Evolutionary conservation across 2,888 invertebrate genomes (phyloP).

Genomic region (Xiphydria camelus): DNA sequence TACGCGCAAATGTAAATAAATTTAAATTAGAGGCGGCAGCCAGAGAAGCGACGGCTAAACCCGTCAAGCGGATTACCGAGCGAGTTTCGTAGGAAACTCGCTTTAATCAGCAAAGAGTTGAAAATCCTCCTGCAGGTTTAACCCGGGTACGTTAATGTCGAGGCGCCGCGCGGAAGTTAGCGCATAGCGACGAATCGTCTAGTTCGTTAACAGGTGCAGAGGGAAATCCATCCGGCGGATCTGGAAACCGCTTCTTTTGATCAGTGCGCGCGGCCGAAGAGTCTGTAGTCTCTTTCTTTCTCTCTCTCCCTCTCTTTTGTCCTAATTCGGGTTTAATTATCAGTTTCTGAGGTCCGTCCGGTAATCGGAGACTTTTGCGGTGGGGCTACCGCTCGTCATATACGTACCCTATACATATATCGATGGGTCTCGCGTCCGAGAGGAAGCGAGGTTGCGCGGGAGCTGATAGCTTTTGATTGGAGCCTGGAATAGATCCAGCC

Average conservation of each 20-base stretch:
- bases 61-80: slow-evolving; percentile 2
- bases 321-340: slow-evolving; percentile 28
- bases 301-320: slow-evolving; percentile 21
- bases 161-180: not conserved
- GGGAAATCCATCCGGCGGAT: too few species aligned
- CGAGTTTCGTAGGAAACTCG: slow-evolving; percentile 28
- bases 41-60: slow-evolving; percentile 5
- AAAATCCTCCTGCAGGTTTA: slow-evolving; percentile 23
- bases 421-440: too few species aligned
- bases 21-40: slow-evolving; percentile 38
- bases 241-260: slow-evolving; percentile 38
- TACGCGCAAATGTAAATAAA: slow-evolving; percentile 47
- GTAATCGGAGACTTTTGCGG: not conserved
- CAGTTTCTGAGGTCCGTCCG: slow-evolving; percentile 21
- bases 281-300: slow-evolving; percentile 3
- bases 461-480: slow-evolving; percentile 8
- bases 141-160: slow-evolving; percentile 1
- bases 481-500: slow-evolving; percentile 12
- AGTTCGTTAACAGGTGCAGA: too few species aligned
- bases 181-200: too few species aligned
- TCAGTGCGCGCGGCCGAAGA: too few species aligned
- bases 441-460: not conserved
- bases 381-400: too few species aligned
- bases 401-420: too few species aligned
- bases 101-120: slow-evolving; percentile 39